These are phyloP conservation scores for western clawed frog (Xenopus tropicalis) DNA, from an alignment of 2,113 vertebrate species.

Conservation along the genomic window DNA sequence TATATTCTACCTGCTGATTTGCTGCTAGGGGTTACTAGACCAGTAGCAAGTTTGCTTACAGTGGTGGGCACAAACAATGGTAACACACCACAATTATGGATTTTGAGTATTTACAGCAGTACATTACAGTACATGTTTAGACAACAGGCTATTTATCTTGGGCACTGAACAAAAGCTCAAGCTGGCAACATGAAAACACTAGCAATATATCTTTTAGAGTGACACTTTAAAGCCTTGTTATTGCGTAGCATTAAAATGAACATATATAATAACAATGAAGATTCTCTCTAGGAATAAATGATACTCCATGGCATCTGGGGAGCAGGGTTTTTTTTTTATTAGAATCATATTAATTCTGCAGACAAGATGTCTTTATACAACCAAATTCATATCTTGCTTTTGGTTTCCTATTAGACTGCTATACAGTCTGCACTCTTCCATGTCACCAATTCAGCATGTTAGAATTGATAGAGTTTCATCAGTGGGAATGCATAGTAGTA, in stretches of 20 bases:
- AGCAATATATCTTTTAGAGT: background rate
- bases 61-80: too few species aligned
- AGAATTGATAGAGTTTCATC: background rate
- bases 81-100: too few species aligned
- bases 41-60: too few species aligned
- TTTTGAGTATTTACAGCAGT: too few species aligned
- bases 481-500: background rate
- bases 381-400: too few species aligned
- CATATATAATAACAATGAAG: constrained; percentile 44
- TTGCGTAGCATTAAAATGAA: constrained; percentile 45
- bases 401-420: constrained; percentile 1
- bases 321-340: constrained; percentile 46
- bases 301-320: constrained; percentile 20
- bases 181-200: too few species aligned
- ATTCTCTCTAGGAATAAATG: constrained; percentile 43
- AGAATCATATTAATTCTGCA: constrained; percentile 17
- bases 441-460: constrained; percentile 10
- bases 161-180: too few species aligned
- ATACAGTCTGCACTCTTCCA: constrained; percentile 23
- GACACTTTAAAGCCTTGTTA: constrained; percentile 40
- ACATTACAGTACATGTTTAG: background rate
- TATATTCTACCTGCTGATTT: too few species aligned
- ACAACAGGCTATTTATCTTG: background rate
- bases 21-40: too few species aligned
- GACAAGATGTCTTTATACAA: too few species aligned